phyloP scores from a whole-genome alignment of 1,140 invertebrate species.

The Nylanderia fulva region DNA sequence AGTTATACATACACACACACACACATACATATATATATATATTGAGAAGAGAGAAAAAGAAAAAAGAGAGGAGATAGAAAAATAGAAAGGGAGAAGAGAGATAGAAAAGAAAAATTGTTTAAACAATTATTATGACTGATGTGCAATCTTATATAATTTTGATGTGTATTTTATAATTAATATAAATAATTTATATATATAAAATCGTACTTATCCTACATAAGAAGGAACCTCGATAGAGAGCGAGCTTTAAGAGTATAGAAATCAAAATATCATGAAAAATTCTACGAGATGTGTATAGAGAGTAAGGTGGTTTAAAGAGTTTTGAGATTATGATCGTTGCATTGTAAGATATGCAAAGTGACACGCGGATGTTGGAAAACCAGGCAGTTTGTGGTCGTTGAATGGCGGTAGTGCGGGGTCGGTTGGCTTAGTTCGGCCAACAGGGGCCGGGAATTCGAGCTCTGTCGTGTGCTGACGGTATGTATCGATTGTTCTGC shows the following conservation, averaged over 20 bases:
- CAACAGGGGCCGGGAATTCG: constrained; percentile 74
- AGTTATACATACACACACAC: too few species aligned
- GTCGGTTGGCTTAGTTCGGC: constrained; percentile 77
- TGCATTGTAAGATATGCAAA: constrained; percentile 74
- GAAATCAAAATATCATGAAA: not conserved
- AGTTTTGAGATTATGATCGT: constrained; percentile 74
- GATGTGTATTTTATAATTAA: not conserved
- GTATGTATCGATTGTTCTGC: constrained; percentile 83
- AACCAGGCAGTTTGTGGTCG: constrained; percentile 77
- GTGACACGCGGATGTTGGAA: constrained; percentile 76
- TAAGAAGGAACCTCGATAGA: not conserved
- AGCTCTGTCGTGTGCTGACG: constrained; percentile 76
- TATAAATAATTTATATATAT: not conserved
- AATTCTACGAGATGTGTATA: too few species aligned
- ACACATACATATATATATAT: too few species aligned
- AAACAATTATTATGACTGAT: too few species aligned
- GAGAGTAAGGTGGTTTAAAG: constrained; percentile 59
- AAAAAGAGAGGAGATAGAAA: too few species aligned
- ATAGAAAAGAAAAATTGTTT: too few species aligned
- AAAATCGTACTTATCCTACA: not conserved
- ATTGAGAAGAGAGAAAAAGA: too few species aligned
- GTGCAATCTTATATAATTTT: not conserved
- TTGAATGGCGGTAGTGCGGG: constrained; percentile 68
- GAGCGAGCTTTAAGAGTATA: not conserved
- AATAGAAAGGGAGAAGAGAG: too few species aligned